Conservation (phyloP, 1,140 invertebrate species). For the Parasteatoda tepidariorum region DNA sequence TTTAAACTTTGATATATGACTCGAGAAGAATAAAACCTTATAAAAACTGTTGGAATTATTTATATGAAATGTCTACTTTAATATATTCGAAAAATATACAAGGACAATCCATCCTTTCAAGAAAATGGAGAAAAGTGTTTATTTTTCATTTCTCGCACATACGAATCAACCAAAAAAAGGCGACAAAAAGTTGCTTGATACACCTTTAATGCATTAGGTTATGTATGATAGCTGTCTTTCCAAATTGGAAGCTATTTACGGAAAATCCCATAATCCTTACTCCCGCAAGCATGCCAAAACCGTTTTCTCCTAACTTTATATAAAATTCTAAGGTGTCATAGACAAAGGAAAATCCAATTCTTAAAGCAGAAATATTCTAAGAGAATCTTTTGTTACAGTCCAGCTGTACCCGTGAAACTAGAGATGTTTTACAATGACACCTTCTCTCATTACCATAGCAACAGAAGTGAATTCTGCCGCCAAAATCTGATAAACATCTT, state of each 20-base stretch:
- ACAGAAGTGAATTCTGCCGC: slow-evolving; percentile 41
- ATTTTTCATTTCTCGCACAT: neutral
- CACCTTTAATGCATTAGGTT: neutral
- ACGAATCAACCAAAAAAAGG: neutral
- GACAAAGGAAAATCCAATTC: neutral
- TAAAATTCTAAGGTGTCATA: neutral
- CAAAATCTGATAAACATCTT: slow-evolving; percentile 51
- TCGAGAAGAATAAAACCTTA: no score
- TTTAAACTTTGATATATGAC: no score
- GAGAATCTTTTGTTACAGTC: neutral
- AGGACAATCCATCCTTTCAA: neutral
- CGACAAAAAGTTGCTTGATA: neutral
- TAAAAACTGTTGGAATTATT: no score
- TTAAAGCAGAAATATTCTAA: slow-evolving; percentile 9
- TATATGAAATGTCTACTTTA: no score
- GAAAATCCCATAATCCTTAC: neutral
- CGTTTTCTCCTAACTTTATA: neutral
- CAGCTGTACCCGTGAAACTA: neutral
- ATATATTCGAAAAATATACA: neutral
- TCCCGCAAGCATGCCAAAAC: neutral
- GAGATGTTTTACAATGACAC: slow-evolving; percentile 35
- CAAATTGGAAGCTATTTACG: neutral
- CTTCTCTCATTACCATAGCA: slow-evolving; percentile 51
- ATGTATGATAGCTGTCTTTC: neutral
- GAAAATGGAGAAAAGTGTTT: neutral